phyloP scores from a whole-genome alignment of 2,888 invertebrate genomes.

The Tiliacea aurago region DNA sequence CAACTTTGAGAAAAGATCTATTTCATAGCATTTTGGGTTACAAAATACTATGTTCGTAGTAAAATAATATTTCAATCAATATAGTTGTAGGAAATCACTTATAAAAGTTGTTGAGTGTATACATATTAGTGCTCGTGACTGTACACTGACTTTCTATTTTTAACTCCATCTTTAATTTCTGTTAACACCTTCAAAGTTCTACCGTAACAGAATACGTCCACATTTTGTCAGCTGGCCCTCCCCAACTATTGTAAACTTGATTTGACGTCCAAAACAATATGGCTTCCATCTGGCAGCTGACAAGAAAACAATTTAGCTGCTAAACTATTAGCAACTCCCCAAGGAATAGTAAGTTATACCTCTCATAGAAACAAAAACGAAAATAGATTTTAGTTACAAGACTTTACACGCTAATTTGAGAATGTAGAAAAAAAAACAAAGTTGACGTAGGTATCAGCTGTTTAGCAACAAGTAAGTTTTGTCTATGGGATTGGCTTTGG shows the following conservation, averaged over 20 bases:
- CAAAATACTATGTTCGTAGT: too few relatives aligned
- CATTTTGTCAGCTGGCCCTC: slow-evolving; percentile 65
- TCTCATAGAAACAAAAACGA: slow-evolving; percentile 42
- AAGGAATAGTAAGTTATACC: slow-evolving; percentile 38
- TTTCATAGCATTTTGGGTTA: too few relatives aligned
- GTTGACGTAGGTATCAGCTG: slow-evolving; percentile 20
- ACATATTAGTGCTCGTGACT: too few relatives aligned
- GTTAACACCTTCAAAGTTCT: slow-evolving; percentile 13
- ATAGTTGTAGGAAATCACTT: too few relatives aligned
- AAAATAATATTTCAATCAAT: too few relatives aligned
- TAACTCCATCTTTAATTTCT: neutral
- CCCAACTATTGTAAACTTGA: slow-evolving; percentile 75
- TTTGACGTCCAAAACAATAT: slow-evolving; percentile 76
- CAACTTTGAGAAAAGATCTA: too few relatives aligned
- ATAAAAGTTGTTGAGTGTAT: too few relatives aligned
- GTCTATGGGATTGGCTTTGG: neutral
- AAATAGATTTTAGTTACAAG: slow-evolving; percentile 52
- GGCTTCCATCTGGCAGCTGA: slow-evolving; percentile 77
- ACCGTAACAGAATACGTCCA: slow-evolving; percentile 65
- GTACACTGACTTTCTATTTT: neutral
- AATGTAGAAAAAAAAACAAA: slow-evolving; percentile 10
- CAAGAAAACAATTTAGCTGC: slow-evolving; percentile 75
- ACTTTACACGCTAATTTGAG: slow-evolving; percentile 50
- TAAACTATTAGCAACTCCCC: slow-evolving; percentile 62
- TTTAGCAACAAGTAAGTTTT: neutral